Base-by-base conservation (phyloP, 2,888 invertebrate species). In the Nipponacmea schrenckii region DNA sequence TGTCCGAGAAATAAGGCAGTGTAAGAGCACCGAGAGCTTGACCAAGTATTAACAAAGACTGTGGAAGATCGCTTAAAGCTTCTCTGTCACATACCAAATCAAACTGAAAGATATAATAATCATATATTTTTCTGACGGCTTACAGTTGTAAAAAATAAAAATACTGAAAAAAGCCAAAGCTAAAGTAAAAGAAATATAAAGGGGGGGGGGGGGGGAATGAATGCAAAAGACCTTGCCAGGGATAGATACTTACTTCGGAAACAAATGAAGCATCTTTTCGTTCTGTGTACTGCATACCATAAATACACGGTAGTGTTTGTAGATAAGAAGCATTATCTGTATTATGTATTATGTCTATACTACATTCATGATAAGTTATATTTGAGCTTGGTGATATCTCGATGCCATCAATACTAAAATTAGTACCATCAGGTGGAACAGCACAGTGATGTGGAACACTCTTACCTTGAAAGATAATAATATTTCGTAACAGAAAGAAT, bases 1-100 rank as follows among this genome's bases (percentile, higher is more conserved):
- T 48, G 24, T 68, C 68, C 10, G 68, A 68, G 56, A 68, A 68
- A 24, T 50, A 56, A 10, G 68, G 68, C 12, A 68, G 68, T n/a
- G 39, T 10, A 12, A 56, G 39, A 5, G 68, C 68, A 62, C 68
- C 68, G 0, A 68, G 17, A 17, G 31, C 68, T 24, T 68, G 68
- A 17, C 68, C 68, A 20, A 27, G 39, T 15, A 68, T 68, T 39
- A 68, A 12, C 48, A 68, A 12, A n/a, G 68, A 62, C 56, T 68
- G 68, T 62, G 56, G 56, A 17, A 68, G 56, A 31, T 62, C 56
- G 15, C 39, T 56, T 48, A 68, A 27, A 17, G 68, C 56, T 31
- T 24, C 62, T 31, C 44, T 15, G 7, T 68, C 68, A 68, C 68
- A 68, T 31, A 62, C 68, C n/a, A 68, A 39, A 15, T 62, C 68